These are phyloP conservation scores for Melanophora roralis DNA, from an alignment of 2,888 invertebrate species.

Conservation along the genomic window DNA sequence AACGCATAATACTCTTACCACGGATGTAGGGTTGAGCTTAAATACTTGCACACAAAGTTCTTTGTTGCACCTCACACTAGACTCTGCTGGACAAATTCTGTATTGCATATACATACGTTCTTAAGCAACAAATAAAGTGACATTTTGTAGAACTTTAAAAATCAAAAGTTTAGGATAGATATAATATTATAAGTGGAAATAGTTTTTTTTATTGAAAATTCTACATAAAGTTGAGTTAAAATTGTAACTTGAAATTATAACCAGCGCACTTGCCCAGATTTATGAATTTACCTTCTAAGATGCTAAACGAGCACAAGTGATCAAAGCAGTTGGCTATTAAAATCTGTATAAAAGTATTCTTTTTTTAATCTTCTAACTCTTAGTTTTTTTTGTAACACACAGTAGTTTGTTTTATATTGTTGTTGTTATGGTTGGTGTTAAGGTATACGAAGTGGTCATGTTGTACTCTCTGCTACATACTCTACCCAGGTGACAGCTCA, in stretches of 20 bases:
- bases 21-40: no score
- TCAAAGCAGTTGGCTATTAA: background rate
- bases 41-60: no score
- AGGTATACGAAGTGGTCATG: constrained; percentile 42
- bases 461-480: constrained; percentile 12
- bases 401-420: constrained; percentile 50
- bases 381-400: constrained; percentile 2
- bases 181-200: constrained; percentile 16
- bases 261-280: constrained; percentile 44
- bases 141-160: constrained; percentile 16
- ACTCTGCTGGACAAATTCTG: no score
- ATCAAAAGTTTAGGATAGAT: background rate
- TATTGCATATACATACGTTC: background rate
- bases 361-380: background rate
- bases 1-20: no score
- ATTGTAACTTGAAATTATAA: constrained; percentile 26
- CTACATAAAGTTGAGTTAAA: background rate
- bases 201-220: background rate
- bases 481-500: constrained; percentile 72
- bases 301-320: background rate
- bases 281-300: constrained; percentile 4
- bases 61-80: no score
- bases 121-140: constrained; percentile 3
- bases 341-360: background rate
- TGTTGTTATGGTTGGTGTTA: background rate